These are phyloP conservation scores for Phalacrocorax carbo DNA, from an alignment of 2,113 vertebrate species.

Conservation along the genomic window DNA sequence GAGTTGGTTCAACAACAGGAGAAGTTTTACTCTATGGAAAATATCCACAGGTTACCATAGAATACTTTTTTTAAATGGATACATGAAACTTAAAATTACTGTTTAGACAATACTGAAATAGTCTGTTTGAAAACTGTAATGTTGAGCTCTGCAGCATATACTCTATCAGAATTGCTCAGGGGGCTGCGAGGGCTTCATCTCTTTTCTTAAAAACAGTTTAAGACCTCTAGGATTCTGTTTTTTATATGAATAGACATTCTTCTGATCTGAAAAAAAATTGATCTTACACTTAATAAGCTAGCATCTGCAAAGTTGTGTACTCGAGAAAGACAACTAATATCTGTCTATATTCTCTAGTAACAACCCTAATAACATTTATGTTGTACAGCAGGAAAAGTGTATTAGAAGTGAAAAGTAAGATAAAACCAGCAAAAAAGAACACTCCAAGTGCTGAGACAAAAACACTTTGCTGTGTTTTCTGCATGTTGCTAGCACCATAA, in stretches of 20 bases:
- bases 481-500: neutral
- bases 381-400: neutral
- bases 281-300: neutral
- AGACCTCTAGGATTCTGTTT: neutral
- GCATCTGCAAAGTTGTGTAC: neutral
- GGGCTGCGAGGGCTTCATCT: neutral
- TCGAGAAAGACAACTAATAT: neutral
- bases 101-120: neutral
- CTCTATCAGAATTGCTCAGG: neutral
- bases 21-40: neutral
- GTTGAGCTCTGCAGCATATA: neutral
- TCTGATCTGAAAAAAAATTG: neutral
- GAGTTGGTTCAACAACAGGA: neutral
- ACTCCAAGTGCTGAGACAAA: neutral
- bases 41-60: neutral
- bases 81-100: neutral
- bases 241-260: neutral
- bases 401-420: neutral
- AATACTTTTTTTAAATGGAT: neutral
- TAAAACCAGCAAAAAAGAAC: neutral
- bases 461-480: neutral
- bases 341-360: neutral
- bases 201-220: neutral
- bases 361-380: fast-evolving
- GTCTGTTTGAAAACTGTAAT: neutral